These are phyloP conservation scores for Aplochiton taeniatus DNA, from an alignment of 2,797 vertebrate genomes.

Conservation along the genomic window DNA sequence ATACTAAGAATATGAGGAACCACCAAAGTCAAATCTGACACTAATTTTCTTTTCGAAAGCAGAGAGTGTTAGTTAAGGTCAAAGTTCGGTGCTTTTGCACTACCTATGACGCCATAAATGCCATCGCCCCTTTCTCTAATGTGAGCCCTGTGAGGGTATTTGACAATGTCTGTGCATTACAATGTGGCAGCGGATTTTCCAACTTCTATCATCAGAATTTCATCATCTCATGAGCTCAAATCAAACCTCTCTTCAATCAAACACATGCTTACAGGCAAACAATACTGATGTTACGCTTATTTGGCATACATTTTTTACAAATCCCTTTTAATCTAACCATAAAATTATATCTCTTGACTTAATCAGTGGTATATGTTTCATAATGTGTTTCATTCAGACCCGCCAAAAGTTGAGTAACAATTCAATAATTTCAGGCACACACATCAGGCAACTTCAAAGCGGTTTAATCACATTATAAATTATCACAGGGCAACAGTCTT, in stretches of 20 bases:
- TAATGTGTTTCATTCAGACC: too few relatives aligned
- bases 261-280: not conserved
- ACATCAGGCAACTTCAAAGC: constrained; percentile 64
- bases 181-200: not conserved
- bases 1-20: too few relatives aligned
- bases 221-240: not conserved
- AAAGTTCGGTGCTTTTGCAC: constrained; percentile 18
- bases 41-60: constrained; percentile 11
- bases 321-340: too few relatives aligned
- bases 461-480: constrained; percentile 69
- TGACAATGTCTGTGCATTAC: not conserved
- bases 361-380: too few relatives aligned
- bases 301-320: not conserved
- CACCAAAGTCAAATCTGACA: too few relatives aligned
- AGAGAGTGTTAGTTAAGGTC: constrained; percentile 27
- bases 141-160: not conserved
- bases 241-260: not conserved
- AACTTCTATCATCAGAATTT: not conserved
- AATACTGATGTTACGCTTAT: too few relatives aligned
- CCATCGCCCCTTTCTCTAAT: not conserved
- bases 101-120: constrained; percentile 4
- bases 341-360: too few relatives aligned
- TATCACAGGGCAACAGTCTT: constrained; percentile 64
- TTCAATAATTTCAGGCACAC: constrained; percentile 39
- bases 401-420: constrained; percentile 26